A percentile compares a stretch with the other conserved stretches of the same genome.
phyloP scores from a whole-genome alignment of 2,888 invertebrate genomes.

The Limnephilus marmoratus region DNA sequence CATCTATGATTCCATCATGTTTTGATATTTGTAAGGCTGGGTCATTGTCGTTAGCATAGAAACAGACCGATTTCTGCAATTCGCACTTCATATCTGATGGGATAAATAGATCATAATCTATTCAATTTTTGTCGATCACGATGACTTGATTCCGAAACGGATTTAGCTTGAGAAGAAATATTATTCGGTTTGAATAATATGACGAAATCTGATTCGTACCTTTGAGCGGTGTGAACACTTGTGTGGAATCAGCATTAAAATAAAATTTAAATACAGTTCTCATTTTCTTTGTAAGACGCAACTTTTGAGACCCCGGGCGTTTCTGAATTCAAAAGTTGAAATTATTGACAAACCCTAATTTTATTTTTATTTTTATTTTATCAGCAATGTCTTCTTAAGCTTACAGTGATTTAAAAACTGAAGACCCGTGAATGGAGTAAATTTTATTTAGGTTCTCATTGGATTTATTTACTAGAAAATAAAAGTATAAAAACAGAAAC shows the following conservation, averaged over 20 bases:
- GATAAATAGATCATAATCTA: background rate
- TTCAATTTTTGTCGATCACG: background rate
- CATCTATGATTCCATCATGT: background rate
- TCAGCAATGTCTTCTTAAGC: background rate
- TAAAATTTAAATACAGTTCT: no score
- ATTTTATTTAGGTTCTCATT: no score
- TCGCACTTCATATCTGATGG: background rate
- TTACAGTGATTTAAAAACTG: background rate
- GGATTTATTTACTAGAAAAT: no score
- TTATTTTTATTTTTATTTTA: no score
- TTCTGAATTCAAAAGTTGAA: no score
- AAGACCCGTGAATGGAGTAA: no score
- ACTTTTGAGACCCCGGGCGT: no score
- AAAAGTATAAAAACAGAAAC: no score
- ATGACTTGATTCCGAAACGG: background rate
- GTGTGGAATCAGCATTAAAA: background rate
- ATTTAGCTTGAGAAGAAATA: background rate
- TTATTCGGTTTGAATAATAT: background rate
- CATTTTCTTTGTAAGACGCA: no score
- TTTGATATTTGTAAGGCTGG: background rate
- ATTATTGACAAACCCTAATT: no score
- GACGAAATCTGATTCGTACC: background rate
- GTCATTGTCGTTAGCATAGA: background rate
- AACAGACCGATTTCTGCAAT: background rate
- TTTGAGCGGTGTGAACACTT: background rate